These are phyloP conservation scores for Pheucticus melanocephalus DNA, from an alignment of 2,113 vertebrate species.

Conservation along the genomic window DNA sequence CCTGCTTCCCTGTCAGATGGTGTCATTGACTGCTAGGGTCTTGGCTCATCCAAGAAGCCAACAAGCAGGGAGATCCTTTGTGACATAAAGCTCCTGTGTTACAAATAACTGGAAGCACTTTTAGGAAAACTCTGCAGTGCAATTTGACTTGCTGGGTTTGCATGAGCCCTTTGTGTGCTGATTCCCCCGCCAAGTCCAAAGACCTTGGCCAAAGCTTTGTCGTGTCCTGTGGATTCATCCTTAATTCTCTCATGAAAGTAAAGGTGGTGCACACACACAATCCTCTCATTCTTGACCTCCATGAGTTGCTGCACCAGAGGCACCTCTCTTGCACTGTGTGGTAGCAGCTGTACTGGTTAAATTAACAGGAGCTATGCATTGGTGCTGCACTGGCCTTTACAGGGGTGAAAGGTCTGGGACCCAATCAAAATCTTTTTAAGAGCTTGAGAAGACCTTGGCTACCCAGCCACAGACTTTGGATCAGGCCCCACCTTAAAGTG, in stretches of 20 bases:
- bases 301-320: background rate
- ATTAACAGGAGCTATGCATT: background rate
- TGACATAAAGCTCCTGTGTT: background rate
- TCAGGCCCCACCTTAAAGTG: background rate
- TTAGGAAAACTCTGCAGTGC: background rate
- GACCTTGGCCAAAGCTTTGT: background rate
- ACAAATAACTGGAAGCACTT: background rate
- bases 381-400: background rate
- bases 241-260: background rate
- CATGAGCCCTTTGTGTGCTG: background rate
- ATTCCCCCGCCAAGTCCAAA: background rate
- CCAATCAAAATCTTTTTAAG: background rate
- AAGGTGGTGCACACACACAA: background rate
- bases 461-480: background rate
- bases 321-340: background rate
- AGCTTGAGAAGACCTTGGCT: background rate
- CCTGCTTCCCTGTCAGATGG: background rate
- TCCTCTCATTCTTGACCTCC: background rate
- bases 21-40: background rate
- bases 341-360: fast-evolving
- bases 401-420: background rate
- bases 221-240: background rate
- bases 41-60: background rate
- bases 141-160: background rate
- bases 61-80: background rate